Base-by-base conservation (phyloP, 2,888 invertebrate genomes). In the Catotricha subobsoleta region DNA sequence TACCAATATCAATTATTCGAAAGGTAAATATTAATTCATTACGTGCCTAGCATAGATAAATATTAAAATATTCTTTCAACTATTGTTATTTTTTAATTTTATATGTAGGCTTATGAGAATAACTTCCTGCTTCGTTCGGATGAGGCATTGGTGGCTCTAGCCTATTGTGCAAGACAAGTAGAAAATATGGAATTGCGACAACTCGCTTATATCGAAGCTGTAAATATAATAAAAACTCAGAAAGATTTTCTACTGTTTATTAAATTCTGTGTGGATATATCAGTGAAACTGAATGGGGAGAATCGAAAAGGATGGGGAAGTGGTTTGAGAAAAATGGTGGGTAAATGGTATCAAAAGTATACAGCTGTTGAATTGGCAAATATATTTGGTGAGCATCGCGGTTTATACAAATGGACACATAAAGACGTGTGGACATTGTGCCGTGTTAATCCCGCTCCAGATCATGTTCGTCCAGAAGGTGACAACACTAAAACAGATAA, bases 301-400 rank as follows among this genome's bases (percentile, higher is more conserved):
- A 3, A 10, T 9, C 20, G 20, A 5, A 2, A 21, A 6, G 31
- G 23, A 10, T 39, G 21, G 15, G 39, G 31, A 7, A 13, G 20
- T 10, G 39, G 39, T 5, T 15, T 39, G 21, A 13, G 23, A 5
- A 30, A 30, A 31, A 5, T 31, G 12, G 15, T 31, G 15, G 2
- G 12, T 10, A 30, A 23, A 16, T 39, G 39, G 39, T 39, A 39
- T 39, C n/a, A 1, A 3, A 31, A 20, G 20, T 27, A 18, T 12
- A 15, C 21, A 3, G 13, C 23, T 7, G 21, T 2, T 10, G 20
- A 39, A 29, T 21, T 39, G 9, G 23, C 31, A 12, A 21, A 39
- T 12, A 39, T 39, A 21, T 23, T 39, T 16, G 31, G 31, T 23
- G 27, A 21, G 23, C 27, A 39, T 39, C 30, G 39, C 7, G n/a